Conservation (phyloP, 2,888 invertebrate species). For the Mallateleia sp. region DNA sequence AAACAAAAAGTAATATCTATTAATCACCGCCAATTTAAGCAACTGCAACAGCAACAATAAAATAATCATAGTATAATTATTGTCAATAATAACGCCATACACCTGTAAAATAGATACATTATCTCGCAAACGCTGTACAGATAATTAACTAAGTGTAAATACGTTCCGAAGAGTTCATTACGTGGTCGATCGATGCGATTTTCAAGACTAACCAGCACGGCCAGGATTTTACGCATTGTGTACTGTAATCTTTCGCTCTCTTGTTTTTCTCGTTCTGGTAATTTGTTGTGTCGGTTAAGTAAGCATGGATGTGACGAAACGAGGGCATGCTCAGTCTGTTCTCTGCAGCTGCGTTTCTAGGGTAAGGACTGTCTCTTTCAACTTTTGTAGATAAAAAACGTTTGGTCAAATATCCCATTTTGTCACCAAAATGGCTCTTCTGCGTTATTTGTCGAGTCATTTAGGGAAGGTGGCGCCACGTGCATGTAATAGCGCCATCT, state of each 20-base stretch:
- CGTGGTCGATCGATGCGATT: conserved; percentile 1
- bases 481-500: too few relatives aligned
- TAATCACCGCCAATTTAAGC: neutral
- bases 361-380: conserved; percentile 47
- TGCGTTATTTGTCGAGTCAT: too few relatives aligned
- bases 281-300: conserved; percentile 21
- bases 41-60: conserved; percentile 18
- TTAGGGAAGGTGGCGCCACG: too few relatives aligned
- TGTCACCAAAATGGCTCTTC: too few relatives aligned
- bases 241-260: conserved; percentile 6
- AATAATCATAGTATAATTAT: neutral
- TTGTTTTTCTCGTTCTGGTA: conserved; percentile 19
- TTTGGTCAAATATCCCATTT: too few relatives aligned
- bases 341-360: conserved; percentile 42
- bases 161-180: neutral
- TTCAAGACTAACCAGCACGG: conserved; percentile 31
- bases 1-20: conserved; percentile 33
- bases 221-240: conserved; percentile 7
- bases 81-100: too few relatives aligned
- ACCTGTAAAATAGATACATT: neutral
- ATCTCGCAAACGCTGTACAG: neutral
- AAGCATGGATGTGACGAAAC: conserved; percentile 40
- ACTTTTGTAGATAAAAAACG: neutral
- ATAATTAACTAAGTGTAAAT: conserved; percentile 6
- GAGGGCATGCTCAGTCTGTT: conserved; percentile 35